Percentiles rank a stretch among this genome's conserved stretches.
Conservation (phyloP, 1,140 invertebrate genomes). For the Popillia japonica region DNA sequence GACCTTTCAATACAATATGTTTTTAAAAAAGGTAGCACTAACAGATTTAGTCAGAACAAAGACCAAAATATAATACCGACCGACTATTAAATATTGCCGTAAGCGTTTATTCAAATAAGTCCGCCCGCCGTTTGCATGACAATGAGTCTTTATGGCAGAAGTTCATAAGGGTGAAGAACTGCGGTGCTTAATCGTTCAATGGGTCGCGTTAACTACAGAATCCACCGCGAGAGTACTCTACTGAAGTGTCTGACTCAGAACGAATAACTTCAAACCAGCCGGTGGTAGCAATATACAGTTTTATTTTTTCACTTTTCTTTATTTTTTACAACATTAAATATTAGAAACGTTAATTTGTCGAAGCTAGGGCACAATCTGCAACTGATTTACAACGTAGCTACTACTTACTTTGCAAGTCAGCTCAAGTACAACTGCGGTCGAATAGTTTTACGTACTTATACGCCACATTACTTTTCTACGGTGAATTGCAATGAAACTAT, state of each 20-base stretch:
- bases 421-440: too few relatives aligned
- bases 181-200: slow-evolving; percentile 51
- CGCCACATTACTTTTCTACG: too few relatives aligned
- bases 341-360: slow-evolving; percentile 18
- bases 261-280: slow-evolving; percentile 3
- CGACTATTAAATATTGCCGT: slow-evolving; percentile 45
- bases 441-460: too few relatives aligned
- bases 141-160: slow-evolving; percentile 43
- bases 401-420: too few relatives aligned
- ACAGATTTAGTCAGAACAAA: slow-evolving; percentile 24
- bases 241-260: slow-evolving; percentile 41
- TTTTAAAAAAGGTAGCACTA: too few relatives aligned
- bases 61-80: slow-evolving; percentile 40
- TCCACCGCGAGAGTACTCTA: slow-evolving; percentile 38
- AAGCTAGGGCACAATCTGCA: too few relatives aligned
- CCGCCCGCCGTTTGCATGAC: slow-evolving; percentile 45
- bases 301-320: not conserved
- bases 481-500: too few relatives aligned
- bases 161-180: slow-evolving; percentile 49
- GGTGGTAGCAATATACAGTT: not conserved
- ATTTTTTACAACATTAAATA: not conserved
- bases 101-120: slow-evolving; percentile 48
- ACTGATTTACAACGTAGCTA: too few relatives aligned
- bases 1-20: too few relatives aligned
- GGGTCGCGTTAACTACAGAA: slow-evolving; percentile 49